phyloP scores from a whole-genome alignment of 2,888 invertebrate species.

The Autographa gamma region DNA sequence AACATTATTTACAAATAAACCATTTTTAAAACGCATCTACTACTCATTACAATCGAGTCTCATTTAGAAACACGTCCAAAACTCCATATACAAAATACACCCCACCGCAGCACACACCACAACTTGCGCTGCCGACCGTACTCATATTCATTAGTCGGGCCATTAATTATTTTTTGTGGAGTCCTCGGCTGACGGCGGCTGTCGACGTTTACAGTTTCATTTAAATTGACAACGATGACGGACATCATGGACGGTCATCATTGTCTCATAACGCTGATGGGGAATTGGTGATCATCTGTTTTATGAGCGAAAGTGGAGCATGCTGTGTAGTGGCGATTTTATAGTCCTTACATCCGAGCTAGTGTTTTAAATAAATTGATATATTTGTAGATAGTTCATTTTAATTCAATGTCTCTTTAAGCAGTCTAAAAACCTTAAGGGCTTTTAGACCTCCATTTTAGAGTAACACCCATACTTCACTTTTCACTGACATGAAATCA shows the following conservation, averaged over 20 bases:
- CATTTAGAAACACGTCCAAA: background rate
- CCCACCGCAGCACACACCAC: background rate
- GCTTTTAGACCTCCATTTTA: too few relatives aligned
- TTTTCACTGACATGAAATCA: too few relatives aligned
- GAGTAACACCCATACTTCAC: too few relatives aligned
- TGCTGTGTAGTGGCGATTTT: slow-evolving; percentile 7
- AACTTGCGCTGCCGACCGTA: slow-evolving; percentile 52
- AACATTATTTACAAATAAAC: background rate
- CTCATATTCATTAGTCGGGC: slow-evolving; percentile 79
- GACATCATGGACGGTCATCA: slow-evolving; percentile 49
- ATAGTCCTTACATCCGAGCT: background rate
- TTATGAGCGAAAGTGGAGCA: slow-evolving; percentile 30
- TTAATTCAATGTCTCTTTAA: too few relatives aligned
- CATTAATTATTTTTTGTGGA: slow-evolving; percentile 87
- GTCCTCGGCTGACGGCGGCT: slow-evolving; percentile 72
- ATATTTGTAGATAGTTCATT: too few relatives aligned
- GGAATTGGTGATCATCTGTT: slow-evolving; percentile 27
- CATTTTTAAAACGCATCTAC: background rate
- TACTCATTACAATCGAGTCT: background rate
- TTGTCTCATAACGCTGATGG: slow-evolving; percentile 5
- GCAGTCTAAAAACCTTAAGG: too few relatives aligned
- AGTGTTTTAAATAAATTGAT: too few relatives aligned
- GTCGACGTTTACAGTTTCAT: slow-evolving; percentile 77
- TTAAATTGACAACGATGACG: slow-evolving; percentile 76
- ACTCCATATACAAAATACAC: background rate